Evolutionary conservation across 1,140 invertebrate genomes (phyloP).

Genomic region (Drosophila guanche): DNA sequence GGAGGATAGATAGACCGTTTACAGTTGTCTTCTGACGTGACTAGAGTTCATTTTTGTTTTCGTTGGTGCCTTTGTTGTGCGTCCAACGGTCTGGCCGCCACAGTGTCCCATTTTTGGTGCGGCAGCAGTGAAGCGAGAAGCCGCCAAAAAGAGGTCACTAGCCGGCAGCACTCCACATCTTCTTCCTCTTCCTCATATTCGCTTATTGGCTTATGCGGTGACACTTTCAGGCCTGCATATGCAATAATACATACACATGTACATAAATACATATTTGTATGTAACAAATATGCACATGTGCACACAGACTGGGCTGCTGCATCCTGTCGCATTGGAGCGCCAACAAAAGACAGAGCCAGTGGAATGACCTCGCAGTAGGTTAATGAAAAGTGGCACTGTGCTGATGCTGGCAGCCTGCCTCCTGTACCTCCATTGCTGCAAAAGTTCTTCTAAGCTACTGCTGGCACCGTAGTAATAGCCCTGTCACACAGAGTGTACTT

Average conservation of each 20-base stretch:
- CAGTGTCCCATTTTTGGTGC: slow-evolving; percentile 39
- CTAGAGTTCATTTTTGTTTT: slow-evolving; percentile 41
- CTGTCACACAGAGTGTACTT: neutral
- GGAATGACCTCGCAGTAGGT: slow-evolving; percentile 79
- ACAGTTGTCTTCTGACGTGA: slow-evolving; percentile 60
- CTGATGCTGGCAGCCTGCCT: slow-evolving; percentile 21
- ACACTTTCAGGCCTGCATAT: slow-evolving; percentile 33
- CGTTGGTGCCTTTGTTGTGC: neutral
- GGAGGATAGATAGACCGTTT: neutral
- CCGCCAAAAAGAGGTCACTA: slow-evolving; percentile 65
- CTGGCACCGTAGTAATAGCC: neutral
- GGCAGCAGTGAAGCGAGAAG: neutral
- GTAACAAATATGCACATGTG: slow-evolving; percentile 15
- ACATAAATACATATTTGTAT: slow-evolving; percentile 5
- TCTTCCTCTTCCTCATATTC: neutral
- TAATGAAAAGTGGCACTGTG: slow-evolving; percentile 60
- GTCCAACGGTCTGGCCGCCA: no score
- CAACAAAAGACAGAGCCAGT: slow-evolving; percentile 59
- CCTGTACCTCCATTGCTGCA: slow-evolving; percentile 13
- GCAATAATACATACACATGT: neutral
- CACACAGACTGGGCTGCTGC: slow-evolving; percentile 1
- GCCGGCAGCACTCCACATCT: slow-evolving; percentile 5
- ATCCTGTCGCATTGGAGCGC: slow-evolving; percentile 11
- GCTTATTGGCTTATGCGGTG: slow-evolving; percentile 31
- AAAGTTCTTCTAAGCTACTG: slow-evolving; percentile 16